Evolutionary conservation across 2,888 invertebrate genomes (phyloP).

Genomic region (Archaeoteleia sp.): DNA sequence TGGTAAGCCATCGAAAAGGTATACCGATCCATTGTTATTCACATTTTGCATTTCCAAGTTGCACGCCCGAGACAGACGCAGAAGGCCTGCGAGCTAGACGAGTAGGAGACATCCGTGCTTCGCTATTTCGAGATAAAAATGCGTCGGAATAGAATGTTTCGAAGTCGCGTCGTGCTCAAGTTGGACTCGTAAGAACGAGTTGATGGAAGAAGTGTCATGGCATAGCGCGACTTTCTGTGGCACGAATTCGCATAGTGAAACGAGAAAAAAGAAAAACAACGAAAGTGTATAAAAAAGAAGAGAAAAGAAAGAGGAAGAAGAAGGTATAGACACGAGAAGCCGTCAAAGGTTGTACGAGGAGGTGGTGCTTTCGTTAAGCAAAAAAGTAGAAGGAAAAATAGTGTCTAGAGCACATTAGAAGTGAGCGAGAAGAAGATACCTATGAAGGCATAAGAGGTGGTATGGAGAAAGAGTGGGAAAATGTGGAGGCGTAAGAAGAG

Average conservation of each 20-base stretch:
- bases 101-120: conserved; percentile 32
- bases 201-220: conserved; percentile 47
- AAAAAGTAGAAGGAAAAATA: conserved; percentile 46
- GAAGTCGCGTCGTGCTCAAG: conserved; percentile 29
- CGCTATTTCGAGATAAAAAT: conserved; percentile 46
- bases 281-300: conserved; percentile 26
- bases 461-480: conserved; percentile 25
- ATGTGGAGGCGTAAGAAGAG: conserved; percentile 3
- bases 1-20: too few species aligned
- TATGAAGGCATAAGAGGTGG: conserved; percentile 31
- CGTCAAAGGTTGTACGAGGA: conserved; percentile 39
- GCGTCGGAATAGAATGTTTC: conserved; percentile 42
- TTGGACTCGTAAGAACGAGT: conserved; percentile 39
- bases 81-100: conserved; percentile 1
- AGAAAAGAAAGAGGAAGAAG: conserved; percentile 14
- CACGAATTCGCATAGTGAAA: conserved; percentile 36
- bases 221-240: conserved; percentile 34
- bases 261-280: conserved; percentile 17
- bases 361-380: conserved; percentile 45
- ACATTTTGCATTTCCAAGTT: too few species aligned
- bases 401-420: conserved; percentile 34
- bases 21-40: too few species aligned
- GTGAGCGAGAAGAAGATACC: conserved; percentile 40
- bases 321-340: conserved; percentile 37
- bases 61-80: too few species aligned